Evolutionary conservation across 2,797 vertebrate genomes (phyloP).

Genomic region (Lutra lutra): DNA sequence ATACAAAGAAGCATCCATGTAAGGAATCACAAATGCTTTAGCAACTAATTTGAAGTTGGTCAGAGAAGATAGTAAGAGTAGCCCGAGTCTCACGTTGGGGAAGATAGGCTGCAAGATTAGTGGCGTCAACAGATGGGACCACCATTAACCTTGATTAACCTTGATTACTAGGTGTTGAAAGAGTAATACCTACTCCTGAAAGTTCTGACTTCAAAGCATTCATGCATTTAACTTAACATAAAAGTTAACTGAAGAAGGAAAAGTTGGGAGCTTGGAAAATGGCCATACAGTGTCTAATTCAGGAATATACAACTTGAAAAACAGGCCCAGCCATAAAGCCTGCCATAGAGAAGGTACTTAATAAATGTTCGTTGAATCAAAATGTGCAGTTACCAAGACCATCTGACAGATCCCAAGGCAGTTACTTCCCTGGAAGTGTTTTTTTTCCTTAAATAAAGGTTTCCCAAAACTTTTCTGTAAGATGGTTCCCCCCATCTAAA

Average conservation of each 20-base stretch:
- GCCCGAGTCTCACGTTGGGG: not conserved
- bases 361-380: not conserved
- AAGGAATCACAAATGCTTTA: not conserved
- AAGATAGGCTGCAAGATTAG: not conserved
- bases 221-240: not conserved
- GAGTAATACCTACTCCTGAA: not conserved
- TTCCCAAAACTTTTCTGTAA: not conserved
- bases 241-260: not conserved
- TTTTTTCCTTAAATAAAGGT: conserved; percentile 17
- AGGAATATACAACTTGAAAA: not conserved
- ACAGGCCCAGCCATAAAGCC: not conserved
- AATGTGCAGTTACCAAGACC: not conserved
- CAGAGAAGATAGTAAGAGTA: not conserved
- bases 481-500: not conserved
- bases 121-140: not conserved
- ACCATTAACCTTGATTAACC: not conserved
- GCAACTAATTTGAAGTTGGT: not conserved
- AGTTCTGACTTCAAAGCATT: conserved; percentile 15
- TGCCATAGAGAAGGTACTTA: not conserved
- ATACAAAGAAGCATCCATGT: no score
- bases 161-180: not conserved
- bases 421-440: not conserved
- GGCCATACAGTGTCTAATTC: not conserved
- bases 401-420: not conserved
- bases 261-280: not conserved